A percentile compares a stretch with the other conserved stretches of the same genome.
Conservation (phyloP, 2,113 vertebrate species). For the Sinocyclocheilus maitianheensis region DNA sequence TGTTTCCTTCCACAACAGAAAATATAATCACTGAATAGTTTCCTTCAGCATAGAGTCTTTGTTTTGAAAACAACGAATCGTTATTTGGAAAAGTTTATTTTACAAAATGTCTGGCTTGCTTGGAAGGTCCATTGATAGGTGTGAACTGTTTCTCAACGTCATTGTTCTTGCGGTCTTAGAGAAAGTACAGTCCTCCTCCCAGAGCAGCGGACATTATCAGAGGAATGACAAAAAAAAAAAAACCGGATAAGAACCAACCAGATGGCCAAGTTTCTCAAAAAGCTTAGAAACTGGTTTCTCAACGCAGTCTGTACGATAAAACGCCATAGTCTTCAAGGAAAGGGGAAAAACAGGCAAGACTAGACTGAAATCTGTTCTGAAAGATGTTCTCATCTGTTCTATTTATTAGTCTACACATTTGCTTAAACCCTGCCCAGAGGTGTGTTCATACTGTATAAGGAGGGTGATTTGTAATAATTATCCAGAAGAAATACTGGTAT, state of each 20-base stretch:
- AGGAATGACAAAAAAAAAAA: constrained; percentile 72
- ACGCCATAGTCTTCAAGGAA: constrained; percentile 58
- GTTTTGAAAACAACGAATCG: constrained; percentile 71
- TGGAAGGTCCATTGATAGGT: constrained; percentile 72
- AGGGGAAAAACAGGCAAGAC: background rate
- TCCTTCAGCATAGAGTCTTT: constrained; percentile 68
- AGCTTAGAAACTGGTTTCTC: constrained; percentile 69
- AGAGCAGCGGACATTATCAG: constrained; percentile 68
- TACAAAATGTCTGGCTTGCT: constrained; percentile 74
- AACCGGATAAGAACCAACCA: constrained; percentile 70
- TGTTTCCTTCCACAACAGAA: background rate
- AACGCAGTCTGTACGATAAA: constrained; percentile 70
- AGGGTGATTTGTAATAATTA: background rate
- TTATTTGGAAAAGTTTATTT: constrained; percentile 66
- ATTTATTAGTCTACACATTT: background rate
- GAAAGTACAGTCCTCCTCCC: constrained; percentile 70
- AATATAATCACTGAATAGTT: constrained; percentile 69
- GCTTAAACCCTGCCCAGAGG: background rate
- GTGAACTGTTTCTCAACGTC: constrained; percentile 80
- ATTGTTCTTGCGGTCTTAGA: constrained; percentile 63
- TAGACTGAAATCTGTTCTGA: background rate
- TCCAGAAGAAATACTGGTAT: background rate
- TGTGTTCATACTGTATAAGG: background rate
- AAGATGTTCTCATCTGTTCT: background rate
- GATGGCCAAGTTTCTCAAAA: constrained; percentile 67